A percentile compares a stretch with the other conserved stretches of the same genome.
Conservation (phyloP, 2,113 vertebrate species). For the Ceratotherium simum region DNA sequence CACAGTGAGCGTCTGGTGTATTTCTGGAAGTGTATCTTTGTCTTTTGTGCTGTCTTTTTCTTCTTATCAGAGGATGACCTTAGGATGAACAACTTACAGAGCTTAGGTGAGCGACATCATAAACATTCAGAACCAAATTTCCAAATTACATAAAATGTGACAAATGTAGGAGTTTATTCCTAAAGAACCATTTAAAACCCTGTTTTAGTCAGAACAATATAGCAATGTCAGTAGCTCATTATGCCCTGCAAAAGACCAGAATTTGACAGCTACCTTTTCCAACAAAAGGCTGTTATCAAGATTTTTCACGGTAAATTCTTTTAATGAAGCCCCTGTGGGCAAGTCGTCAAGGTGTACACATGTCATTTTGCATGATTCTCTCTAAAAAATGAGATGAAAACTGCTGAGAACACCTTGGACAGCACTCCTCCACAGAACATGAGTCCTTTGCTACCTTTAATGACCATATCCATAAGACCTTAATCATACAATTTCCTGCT, state of each 20-base stretch:
- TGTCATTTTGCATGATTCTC: constrained; percentile 54
- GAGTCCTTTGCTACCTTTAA: constrained; percentile 26
- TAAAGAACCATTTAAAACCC: constrained; percentile 70
- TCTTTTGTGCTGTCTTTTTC: constrained; percentile 48
- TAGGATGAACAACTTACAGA: constrained; percentile 38
- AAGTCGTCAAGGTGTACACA: constrained; percentile 68
- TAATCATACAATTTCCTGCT: constrained; percentile 2
- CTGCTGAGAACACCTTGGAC: neutral
- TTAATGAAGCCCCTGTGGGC: constrained; percentile 66
- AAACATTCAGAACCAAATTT: constrained; percentile 67
- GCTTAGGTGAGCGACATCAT: constrained; percentile 67
- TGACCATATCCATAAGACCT: neutral
- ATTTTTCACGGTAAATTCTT: constrained; percentile 75
- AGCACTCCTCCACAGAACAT: neutral
- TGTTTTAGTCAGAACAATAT: constrained; percentile 52
- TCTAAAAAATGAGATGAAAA: constrained; percentile 70
- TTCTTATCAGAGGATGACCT: constrained; percentile 53
- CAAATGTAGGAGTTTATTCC: constrained; percentile 43
- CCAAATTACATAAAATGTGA: constrained; percentile 68
- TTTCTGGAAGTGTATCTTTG: constrained; percentile 48
- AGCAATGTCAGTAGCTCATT: constrained; percentile 63
- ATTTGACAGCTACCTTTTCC: constrained; percentile 78
- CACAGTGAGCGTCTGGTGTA: neutral
- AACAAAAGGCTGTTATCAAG: constrained; percentile 68
- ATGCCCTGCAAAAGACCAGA: constrained; percentile 42